Evolutionary conservation across 2,797 vertebrate genomes (phyloP).

Genomic region (Pangasius djambal): DNA sequence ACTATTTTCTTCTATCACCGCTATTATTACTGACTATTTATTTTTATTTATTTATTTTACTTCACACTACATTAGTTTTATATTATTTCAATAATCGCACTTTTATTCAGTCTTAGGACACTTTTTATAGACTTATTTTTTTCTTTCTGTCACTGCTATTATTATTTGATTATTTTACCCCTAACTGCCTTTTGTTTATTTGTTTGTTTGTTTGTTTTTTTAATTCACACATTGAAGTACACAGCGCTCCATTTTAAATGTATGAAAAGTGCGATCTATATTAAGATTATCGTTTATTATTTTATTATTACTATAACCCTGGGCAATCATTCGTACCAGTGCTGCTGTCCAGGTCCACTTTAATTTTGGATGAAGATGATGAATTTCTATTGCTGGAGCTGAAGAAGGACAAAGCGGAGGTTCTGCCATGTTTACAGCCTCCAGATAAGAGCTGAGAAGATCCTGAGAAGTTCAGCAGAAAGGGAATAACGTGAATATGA

Average conservation of each 20-base stretch:
- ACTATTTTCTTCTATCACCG: not conserved
- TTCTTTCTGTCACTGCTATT: not conserved
- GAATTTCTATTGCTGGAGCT: conserved; percentile 62
- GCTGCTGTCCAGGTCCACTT: conserved; percentile 74
- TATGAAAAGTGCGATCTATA: not conserved
- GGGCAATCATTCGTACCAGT: conserved; percentile 60
- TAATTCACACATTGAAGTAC: not conserved
- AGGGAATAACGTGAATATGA: not conserved
- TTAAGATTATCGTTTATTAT: not conserved
- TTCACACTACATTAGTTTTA: not conserved
- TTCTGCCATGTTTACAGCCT: conserved; percentile 61
- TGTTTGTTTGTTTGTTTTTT: not conserved
- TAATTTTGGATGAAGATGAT: conserved; percentile 63
- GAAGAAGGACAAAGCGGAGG: conserved; percentile 48
- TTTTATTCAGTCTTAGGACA: not conserved
- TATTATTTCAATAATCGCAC: not conserved
- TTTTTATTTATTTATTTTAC: not conserved
- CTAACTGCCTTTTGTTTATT: not conserved
- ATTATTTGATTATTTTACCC: not conserved
- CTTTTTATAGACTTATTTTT: not conserved
- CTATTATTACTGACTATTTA: not conserved
- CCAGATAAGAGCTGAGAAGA: conserved; percentile 60
- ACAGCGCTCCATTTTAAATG: not conserved
- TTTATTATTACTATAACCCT: not conserved
- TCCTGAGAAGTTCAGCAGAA: conserved; percentile 55